These are phyloP conservation scores for Aphodius sticticus DNA, from an alignment of 2,888 invertebrate genomes.

Conservation along the genomic window DNA sequence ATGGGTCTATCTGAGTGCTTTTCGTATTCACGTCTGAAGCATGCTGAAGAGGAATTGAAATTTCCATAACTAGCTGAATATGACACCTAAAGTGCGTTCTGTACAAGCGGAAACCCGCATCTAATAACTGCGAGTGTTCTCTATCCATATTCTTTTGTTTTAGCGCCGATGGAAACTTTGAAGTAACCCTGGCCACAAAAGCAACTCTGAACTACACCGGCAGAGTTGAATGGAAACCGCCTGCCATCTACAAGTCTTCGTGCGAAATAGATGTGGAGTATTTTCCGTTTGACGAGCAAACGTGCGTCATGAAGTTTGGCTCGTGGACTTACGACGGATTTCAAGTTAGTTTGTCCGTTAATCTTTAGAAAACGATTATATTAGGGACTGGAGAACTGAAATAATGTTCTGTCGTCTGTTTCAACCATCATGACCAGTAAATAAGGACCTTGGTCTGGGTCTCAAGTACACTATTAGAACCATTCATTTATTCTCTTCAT, in stretches of 20 bases:
- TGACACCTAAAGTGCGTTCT: not conserved
- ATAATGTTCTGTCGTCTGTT: no score
- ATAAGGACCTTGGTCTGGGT: no score
- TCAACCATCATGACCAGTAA: no score
- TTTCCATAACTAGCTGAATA: not conserved
- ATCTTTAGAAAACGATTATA: not conserved
- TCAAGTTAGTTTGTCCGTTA: constrained; percentile 64
- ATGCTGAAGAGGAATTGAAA: not conserved
- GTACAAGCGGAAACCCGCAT: no score
- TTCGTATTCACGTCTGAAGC: not conserved
- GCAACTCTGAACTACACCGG: constrained; percentile 84
- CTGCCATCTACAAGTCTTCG: constrained; percentile 91
- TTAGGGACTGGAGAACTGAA: no score
- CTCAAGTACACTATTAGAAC: no score
- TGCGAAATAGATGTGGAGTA: constrained; percentile 88
- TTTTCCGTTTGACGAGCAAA: constrained; percentile 87
- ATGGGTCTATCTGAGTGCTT: not conserved
- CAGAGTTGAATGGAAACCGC: constrained; percentile 89
- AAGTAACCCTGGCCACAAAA: constrained; percentile 84
- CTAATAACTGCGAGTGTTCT: no score
- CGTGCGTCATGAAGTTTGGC: constrained; percentile 87
- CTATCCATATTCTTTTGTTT: constrained; percentile 24
- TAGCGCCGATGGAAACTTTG: constrained; percentile 86
- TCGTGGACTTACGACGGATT: constrained; percentile 88
- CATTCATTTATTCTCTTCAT: no score